Conservation (phyloP, 2,113 vertebrate genomes). For the Sturnus vulgaris region DNA sequence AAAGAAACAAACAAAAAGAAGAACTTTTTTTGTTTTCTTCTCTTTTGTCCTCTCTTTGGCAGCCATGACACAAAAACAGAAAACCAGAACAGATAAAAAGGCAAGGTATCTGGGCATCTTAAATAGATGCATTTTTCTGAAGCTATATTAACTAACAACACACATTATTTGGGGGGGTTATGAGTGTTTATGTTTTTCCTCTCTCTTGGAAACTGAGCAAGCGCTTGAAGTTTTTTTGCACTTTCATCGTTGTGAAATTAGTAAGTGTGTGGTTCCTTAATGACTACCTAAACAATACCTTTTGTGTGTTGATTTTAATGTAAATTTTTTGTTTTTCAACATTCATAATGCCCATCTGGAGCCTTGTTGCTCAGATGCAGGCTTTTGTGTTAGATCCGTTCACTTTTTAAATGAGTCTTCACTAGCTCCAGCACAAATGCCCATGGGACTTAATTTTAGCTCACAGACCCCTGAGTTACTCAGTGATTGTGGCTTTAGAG, state of each 20-base stretch:
- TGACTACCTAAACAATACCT: background rate
- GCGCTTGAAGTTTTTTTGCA: background rate
- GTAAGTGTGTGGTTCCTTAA: background rate
- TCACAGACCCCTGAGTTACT: background rate
- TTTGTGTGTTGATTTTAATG: background rate
- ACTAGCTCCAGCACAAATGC: accelerated
- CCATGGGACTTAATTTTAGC: background rate
- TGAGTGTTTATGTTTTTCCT: background rate
- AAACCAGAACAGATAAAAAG: background rate
- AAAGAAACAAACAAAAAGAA: background rate
- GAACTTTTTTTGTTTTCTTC: background rate
- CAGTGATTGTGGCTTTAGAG: background rate
- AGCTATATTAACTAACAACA: background rate
- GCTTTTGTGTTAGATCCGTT: background rate
- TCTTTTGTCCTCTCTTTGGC: background rate
- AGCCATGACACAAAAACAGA: background rate
- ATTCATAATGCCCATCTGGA: background rate
- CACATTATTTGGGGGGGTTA: background rate
- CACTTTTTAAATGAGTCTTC: background rate
- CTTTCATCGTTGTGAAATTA: background rate
- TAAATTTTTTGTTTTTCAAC: background rate
- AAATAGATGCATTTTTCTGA: background rate
- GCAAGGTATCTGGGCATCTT: background rate
- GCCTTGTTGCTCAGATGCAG: background rate
- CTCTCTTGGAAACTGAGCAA: background rate